A percentile compares a stretch with the other conserved stretches of the same genome.
phyloP scores from a whole-genome alignment of 2,113 vertebrate species.

The Thamnophis sirtalis region DNA sequence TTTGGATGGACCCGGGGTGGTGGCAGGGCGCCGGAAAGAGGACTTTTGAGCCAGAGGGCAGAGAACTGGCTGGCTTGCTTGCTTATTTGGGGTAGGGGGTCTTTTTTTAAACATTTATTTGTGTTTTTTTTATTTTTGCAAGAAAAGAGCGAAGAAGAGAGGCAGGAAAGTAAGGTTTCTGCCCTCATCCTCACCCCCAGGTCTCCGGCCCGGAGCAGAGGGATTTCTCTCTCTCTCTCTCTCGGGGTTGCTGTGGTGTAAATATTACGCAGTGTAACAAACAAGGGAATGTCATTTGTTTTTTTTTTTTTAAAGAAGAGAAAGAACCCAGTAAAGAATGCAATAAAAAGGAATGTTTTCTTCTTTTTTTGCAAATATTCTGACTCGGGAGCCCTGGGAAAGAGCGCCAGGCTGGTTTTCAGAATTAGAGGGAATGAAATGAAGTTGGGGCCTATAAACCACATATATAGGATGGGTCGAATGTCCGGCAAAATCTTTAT shows the following conservation, averaged over 20 bases:
- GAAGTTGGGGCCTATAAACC: neutral
- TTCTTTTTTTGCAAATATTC: neutral
- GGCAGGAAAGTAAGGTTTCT: no score
- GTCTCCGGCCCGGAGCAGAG: neutral
- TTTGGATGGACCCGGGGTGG: neutral
- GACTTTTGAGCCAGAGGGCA: neutral
- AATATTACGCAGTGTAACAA: neutral
- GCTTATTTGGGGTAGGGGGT: neutral
- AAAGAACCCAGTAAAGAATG: neutral
- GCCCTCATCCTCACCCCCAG: fast-evolving
- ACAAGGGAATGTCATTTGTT: neutral
- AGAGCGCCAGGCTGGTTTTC: no score
- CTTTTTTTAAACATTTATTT: neutral
- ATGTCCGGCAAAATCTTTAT: neutral
- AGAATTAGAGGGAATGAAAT: neutral
- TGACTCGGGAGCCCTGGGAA: no score
- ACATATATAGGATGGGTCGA: neutral
- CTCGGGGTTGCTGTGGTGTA: neutral
- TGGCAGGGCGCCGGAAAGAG: neutral
- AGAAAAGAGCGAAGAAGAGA: no score
- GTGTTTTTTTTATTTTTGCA: neutral
- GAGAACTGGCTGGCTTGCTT: neutral
- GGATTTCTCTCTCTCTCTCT: neutral
- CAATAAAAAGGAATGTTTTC: slow-evolving; percentile 7
- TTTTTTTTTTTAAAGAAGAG: neutral